Conservation (phyloP, 2,113 vertebrate genomes). For the Oxyruncus cristatus region DNA sequence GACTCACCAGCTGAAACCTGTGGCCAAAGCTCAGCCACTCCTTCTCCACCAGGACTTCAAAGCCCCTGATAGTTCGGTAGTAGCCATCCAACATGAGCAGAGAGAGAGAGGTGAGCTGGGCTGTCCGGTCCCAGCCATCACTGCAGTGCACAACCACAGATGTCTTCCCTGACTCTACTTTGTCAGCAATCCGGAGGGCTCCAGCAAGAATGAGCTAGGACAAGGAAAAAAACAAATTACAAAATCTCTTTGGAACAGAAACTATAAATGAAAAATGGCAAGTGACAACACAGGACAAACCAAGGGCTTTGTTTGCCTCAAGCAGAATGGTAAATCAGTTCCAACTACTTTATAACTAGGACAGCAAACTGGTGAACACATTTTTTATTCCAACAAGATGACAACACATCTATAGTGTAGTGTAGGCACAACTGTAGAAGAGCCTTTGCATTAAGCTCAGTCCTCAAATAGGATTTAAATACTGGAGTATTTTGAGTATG, state of each 20-base stretch:
- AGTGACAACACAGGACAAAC: conserved; percentile 1
- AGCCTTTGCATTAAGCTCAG: background rate
- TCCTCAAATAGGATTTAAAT: background rate
- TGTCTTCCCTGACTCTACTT: conserved; percentile 93
- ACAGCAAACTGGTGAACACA: background rate
- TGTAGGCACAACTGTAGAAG: background rate
- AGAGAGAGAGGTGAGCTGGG: conserved; percentile 91
- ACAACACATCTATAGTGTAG: background rate
- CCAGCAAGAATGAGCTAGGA: conserved; percentile 90
- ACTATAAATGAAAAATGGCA: background rate
- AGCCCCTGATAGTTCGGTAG: conserved; percentile 91
- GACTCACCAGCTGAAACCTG: conserved; percentile 92
- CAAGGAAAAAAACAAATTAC: background rate
- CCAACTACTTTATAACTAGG: background rate
- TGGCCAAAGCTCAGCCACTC: conserved; percentile 98
- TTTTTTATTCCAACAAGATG: background rate
- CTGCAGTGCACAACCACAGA: conserved; percentile 96
- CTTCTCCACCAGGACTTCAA: conserved; percentile 93
- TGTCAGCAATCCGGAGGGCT: conserved; percentile 93
- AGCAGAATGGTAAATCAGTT: background rate
- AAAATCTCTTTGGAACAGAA: background rate
- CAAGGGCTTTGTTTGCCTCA: background rate
- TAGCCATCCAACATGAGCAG: conserved; percentile 94
- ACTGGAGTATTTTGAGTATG: background rate
- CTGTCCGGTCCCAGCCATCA: conserved; percentile 95